phyloP scores from a whole-genome alignment of 2,797 vertebrate genomes.

The Sebastes steindachneri region DNA sequence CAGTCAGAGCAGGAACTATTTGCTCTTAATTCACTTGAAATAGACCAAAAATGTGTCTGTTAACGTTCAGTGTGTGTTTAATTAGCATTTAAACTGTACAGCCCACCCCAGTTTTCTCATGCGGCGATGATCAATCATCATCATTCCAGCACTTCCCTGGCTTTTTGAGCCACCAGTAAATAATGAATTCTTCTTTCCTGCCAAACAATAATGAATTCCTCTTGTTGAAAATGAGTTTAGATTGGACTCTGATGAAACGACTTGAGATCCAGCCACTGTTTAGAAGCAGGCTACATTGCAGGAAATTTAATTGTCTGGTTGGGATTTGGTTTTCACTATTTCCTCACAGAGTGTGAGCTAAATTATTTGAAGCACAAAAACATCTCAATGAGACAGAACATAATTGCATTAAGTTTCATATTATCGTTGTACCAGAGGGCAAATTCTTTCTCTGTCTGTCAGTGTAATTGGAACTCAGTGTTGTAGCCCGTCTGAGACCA shows the following conservation, averaged over 20 bases:
- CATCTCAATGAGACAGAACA: background rate
- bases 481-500: background rate
- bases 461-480: slow-evolving; percentile 3
- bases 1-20: slow-evolving; percentile 21
- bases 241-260: slow-evolving; percentile 71
- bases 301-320: slow-evolving; percentile 50
- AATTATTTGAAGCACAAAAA: slow-evolving; percentile 1
- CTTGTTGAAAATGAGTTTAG: slow-evolving; percentile 64
- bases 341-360: background rate
- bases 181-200: slow-evolving; percentile 62
- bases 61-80: slow-evolving; percentile 31
- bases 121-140: slow-evolving; percentile 55
- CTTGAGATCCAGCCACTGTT: slow-evolving; percentile 56
- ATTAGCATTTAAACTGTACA: slow-evolving; percentile 33
- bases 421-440: background rate
- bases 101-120: slow-evolving; percentile 34
- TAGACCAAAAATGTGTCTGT: slow-evolving; percentile 29
- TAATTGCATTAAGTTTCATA: background rate
- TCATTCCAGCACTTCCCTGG: slow-evolving; percentile 44
- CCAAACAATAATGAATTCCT: slow-evolving; percentile 70
- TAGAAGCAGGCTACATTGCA: slow-evolving; percentile 48
- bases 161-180: slow-evolving; percentile 56
- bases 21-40: slow-evolving; percentile 22
- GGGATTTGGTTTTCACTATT: slow-evolving; percentile 46
- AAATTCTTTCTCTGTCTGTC: background rate